These are phyloP conservation scores for Chrysomallon squamiferum DNA, from an alignment of 1,140 invertebrate genomes.

Conservation along the genomic window DNA sequence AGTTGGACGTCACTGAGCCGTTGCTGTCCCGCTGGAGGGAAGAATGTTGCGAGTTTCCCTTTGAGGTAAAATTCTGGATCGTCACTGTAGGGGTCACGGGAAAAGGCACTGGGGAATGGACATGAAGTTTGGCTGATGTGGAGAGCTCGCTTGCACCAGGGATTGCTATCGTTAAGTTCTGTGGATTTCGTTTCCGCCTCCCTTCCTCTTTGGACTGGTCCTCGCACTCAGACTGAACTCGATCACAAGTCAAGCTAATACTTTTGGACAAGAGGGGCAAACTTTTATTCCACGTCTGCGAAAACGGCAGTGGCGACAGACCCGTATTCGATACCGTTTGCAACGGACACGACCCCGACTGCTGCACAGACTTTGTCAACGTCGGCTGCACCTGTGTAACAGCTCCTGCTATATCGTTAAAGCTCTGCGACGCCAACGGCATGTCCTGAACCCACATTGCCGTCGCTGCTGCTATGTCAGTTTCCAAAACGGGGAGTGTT, in stretches of 20 bases:
- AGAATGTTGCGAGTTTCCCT: background rate
- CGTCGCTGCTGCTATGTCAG: constrained; percentile 17
- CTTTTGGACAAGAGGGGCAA: constrained; percentile 20
- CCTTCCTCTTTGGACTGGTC: constrained; percentile 1
- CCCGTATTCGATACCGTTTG: constrained; percentile 8
- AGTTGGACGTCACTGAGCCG: constrained; percentile 26
- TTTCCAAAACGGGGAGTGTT: constrained; percentile 9
- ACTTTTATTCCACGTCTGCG: constrained; percentile 26
- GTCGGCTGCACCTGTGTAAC: constrained; percentile 18
- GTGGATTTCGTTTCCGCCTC: background rate
- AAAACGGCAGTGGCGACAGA: constrained; percentile 10
- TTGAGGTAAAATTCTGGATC: constrained; percentile 26
- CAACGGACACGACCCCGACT: constrained; percentile 23
- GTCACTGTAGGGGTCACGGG: constrained; percentile 31
- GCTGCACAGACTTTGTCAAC: constrained; percentile 3
- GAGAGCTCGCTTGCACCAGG: constrained; percentile 7
- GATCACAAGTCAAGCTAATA: background rate
- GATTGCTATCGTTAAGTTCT: constrained; percentile 13
- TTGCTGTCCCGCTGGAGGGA: constrained; percentile 2
- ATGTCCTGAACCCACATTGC: constrained; percentile 32
- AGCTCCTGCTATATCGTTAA: constrained; percentile 22
- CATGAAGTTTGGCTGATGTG: background rate
- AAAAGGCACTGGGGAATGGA: constrained; percentile 22
- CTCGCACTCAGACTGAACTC: background rate
- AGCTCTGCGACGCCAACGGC: constrained; percentile 20